phyloP scores from a whole-genome alignment of 2,888 invertebrate genomes.

The Phyllotreta cruciferae region DNA sequence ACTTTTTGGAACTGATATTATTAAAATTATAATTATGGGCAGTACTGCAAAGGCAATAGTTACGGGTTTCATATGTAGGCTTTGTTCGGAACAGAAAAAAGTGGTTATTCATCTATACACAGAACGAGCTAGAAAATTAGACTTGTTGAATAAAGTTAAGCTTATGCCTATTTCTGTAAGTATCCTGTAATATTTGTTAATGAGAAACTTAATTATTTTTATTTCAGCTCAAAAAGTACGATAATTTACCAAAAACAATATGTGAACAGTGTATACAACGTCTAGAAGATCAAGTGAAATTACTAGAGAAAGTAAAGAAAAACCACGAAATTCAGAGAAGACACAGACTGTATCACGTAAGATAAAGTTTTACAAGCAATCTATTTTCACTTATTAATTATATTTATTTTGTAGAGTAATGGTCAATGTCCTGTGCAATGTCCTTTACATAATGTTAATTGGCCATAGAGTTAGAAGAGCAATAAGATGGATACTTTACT shows the following conservation, averaged over 20 bases:
- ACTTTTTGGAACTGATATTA: neutral
- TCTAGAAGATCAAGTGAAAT: constrained; percentile 63
- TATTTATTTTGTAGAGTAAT: constrained; percentile 48
- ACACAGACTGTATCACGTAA: constrained; percentile 55
- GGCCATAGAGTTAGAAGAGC: too few relatives aligned
- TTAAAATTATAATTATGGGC: constrained; percentile 67
- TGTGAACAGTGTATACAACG: constrained; percentile 66
- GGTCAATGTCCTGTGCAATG: constrained; percentile 55
- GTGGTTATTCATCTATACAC: constrained; percentile 85
- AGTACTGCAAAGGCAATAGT: constrained; percentile 82
- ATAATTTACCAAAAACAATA: constrained; percentile 72
- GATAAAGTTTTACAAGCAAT: constrained; percentile 18
- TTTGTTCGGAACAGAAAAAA: constrained; percentile 86
- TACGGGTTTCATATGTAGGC: constrained; percentile 83
- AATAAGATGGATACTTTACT: too few relatives aligned
- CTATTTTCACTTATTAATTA: neutral
- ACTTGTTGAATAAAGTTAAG: constrained; percentile 80
- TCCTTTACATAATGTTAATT: constrained; percentile 47
- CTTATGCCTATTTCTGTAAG: constrained; percentile 82
- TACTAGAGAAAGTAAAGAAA: constrained; percentile 61
- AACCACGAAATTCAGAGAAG: constrained; percentile 53
- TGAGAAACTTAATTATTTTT: constrained; percentile 7
- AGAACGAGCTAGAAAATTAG: constrained; percentile 76
- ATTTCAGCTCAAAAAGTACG: constrained; percentile 57
- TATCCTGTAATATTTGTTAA: constrained; percentile 35